Conservation (phyloP, 2,797 vertebrate genomes). For the Hafferia zeledoni region DNA sequence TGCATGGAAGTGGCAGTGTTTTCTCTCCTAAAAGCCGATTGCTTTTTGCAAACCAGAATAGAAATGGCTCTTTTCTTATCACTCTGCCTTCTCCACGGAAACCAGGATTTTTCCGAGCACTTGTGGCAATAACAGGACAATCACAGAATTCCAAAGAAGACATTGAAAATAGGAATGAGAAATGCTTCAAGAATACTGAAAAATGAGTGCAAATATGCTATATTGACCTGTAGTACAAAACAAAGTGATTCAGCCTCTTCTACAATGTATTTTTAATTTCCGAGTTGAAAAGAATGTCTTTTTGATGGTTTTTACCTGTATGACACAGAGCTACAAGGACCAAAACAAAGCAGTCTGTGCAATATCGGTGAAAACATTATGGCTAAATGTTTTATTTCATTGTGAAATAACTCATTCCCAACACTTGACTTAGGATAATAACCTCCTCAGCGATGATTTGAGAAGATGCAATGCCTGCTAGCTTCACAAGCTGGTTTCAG, state of each 20-base stretch:
- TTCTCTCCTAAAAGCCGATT: background rate
- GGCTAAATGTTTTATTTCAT: background rate
- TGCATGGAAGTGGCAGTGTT: background rate
- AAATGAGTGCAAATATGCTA: background rate
- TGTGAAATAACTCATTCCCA: background rate
- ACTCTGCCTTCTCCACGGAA: background rate
- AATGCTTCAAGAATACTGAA: background rate
- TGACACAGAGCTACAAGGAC: background rate
- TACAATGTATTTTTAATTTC: background rate
- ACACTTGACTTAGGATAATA: background rate
- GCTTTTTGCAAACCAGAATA: background rate
- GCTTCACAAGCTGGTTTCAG: background rate
- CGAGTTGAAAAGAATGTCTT: background rate
- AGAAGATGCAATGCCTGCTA: accelerated
- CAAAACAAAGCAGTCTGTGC: background rate
- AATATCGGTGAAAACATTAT: background rate
- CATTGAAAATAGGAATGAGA: background rate
- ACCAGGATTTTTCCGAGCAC: background rate
- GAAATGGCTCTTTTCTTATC: background rate
- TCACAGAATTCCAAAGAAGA: background rate
- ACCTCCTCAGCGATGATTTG: accelerated
- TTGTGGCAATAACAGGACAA: background rate
- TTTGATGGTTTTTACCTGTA: background rate
- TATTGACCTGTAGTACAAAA: background rate
- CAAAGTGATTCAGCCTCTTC: background rate